Evolutionary conservation across 1,140 invertebrate species (phyloP).

Genomic region (Aricia agestis): DNA sequence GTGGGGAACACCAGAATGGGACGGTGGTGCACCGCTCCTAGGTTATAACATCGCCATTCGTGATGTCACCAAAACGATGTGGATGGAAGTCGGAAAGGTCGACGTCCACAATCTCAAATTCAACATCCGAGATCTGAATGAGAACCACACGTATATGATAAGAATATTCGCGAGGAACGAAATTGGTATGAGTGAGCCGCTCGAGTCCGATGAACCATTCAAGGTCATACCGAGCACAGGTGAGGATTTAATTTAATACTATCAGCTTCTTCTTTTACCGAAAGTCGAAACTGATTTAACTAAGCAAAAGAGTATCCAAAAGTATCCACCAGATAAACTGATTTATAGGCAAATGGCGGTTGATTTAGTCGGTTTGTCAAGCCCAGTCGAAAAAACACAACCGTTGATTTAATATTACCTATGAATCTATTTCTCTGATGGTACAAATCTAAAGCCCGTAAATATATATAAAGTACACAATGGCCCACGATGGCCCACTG

Average conservation of each 20-base stretch:
- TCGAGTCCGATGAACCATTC: constrained; percentile 95
- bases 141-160: constrained; percentile 92
- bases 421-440: no score
- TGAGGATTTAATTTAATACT: constrained; percentile 57
- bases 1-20: constrained; percentile 95
- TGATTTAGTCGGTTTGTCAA: no score
- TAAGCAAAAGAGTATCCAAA: no score
- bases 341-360: no score
- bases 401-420: no score
- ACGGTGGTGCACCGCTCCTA: constrained; percentile 93
- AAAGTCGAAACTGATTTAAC: no score
- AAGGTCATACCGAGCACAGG: constrained; percentile 88
- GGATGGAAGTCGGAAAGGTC: constrained; percentile 95
- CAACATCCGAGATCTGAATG: constrained; percentile 90
- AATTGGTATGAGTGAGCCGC: constrained; percentile 94
- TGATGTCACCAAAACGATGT: constrained; percentile 95
- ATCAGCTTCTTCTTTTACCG: no score
- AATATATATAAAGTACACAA: no score
- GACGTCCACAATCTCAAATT: constrained; percentile 88
- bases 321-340: no score
- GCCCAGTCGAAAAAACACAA: no score
- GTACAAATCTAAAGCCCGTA: no score
- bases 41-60: constrained; percentile 95
- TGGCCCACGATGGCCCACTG: no score
- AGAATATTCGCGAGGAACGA: constrained; percentile 96